Percentiles rank a stretch among this genome's conserved stretches.
Evolutionary conservation across 2,113 vertebrate species (phyloP).

Genomic region (Ailuropoda melanoleuca): DNA sequence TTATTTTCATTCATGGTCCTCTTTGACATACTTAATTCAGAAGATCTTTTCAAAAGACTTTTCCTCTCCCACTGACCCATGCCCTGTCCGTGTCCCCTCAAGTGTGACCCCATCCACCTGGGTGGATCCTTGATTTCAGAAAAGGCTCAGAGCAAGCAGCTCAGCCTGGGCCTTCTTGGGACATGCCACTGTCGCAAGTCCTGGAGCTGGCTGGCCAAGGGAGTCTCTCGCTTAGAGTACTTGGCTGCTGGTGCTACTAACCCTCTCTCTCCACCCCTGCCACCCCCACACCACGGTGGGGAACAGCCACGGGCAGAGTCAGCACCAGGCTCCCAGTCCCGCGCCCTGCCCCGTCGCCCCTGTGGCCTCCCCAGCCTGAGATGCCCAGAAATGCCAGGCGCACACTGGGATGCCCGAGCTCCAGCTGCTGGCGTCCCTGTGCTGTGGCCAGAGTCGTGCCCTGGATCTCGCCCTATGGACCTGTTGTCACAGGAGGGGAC

Average conservation of each 20-base stretch:
- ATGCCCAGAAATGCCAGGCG: neutral
- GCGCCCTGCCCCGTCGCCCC: accelerated
- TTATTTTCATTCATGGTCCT: neutral
- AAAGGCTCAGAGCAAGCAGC: neutral
- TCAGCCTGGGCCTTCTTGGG: neutral
- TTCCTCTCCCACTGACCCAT: neutral
- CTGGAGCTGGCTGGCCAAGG: neutral
- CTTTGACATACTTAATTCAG: neutral
- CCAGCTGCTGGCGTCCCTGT: neutral
- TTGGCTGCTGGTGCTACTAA: neutral
- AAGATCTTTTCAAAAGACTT: neutral
- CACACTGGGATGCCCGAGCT: neutral
- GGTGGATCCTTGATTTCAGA: neutral
- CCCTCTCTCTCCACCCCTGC: neutral
- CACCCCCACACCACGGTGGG: accelerated
- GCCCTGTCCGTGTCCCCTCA: neutral
- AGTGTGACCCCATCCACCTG: neutral
- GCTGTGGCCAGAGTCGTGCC: too few relatives aligned
- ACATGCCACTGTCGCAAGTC: accelerated
- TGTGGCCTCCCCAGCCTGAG: neutral
- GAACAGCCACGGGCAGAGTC: neutral
- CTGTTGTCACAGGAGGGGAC: neutral
- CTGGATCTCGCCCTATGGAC: neutral
- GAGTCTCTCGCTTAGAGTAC: neutral
- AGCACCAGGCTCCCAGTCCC: neutral